phyloP scores from a whole-genome alignment of 2,113 vertebrate genomes.

The Hystrix cristata region DNA sequence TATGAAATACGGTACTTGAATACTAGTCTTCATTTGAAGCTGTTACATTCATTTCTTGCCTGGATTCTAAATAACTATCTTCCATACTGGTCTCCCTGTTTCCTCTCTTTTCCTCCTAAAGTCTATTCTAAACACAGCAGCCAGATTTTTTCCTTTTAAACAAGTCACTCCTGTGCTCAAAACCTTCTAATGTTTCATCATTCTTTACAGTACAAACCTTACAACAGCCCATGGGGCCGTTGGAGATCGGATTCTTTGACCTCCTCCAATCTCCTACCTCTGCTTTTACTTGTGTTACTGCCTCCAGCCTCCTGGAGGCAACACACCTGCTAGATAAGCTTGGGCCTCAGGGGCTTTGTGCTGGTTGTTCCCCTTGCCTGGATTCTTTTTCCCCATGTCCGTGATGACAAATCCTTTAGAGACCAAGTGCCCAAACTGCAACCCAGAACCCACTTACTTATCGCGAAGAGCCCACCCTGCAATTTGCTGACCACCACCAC shows the following conservation, averaged over 20 bases:
- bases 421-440: neutral
- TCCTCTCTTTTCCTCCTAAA: neutral
- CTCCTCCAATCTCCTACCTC: neutral
- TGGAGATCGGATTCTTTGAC: neutral
- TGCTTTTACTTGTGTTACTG: neutral
- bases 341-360: neutral
- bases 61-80: neutral
- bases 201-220: neutral
- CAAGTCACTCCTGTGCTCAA: neutral
- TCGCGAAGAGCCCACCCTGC: neutral
- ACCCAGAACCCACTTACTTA: neutral
- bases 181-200: neutral
- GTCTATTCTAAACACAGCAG: neutral
- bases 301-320: neutral
- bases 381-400: neutral
- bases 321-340: neutral
- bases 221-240: neutral
- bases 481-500: neutral
- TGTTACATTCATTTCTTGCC: neutral
- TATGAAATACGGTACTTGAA: conserved; percentile 35
- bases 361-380: neutral
- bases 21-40: conserved; percentile 24
- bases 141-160: conserved; percentile 49
- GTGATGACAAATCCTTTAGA: neutral
- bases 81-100: neutral